Evolutionary conservation across 2,113 vertebrate species (phyloP).

Genomic region (Malurus elegans): DNA sequence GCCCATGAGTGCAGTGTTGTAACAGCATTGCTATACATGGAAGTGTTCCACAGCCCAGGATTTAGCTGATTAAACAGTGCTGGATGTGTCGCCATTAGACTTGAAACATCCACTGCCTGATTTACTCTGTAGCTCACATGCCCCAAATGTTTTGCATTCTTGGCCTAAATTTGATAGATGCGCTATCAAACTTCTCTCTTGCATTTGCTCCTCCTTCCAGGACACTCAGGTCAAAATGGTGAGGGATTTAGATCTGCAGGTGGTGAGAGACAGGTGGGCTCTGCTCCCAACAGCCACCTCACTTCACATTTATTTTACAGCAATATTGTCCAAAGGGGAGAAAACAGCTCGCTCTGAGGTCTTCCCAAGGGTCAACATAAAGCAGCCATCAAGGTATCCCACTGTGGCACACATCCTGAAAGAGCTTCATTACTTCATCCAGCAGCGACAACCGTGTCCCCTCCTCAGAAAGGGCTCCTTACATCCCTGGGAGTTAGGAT

Average conservation of each 20-base stretch:
- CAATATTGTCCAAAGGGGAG: background rate
- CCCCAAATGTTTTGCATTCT: conserved; percentile 49
- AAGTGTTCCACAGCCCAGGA: conserved; percentile 52
- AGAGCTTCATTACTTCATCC: background rate
- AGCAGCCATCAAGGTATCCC: background rate
- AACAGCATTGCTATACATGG: conserved; percentile 61
- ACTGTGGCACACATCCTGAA: background rate
- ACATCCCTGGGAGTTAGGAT: background rate
- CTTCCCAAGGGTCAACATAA: background rate
- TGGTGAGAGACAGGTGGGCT: background rate
- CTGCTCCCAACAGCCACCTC: background rate
- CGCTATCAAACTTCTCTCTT: background rate
- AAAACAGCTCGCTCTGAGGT: background rate
- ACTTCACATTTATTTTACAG: background rate
- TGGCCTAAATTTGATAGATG: conserved; percentile 32
- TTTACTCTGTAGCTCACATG: conserved; percentile 37
- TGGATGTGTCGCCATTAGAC: conserved; percentile 14
- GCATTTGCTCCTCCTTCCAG: background rate
- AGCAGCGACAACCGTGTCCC: background rate
- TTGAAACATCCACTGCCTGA: conserved; percentile 15
- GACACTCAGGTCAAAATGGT: background rate
- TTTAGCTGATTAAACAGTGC: conserved; percentile 57
- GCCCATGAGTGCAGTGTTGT: background rate
- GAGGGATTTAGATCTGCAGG: background rate
- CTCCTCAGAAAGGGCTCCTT: background rate